These are phyloP conservation scores for Pipistrellus kuhlii DNA, from an alignment of 2,797 vertebrate species.

Conservation along the genomic window DNA sequence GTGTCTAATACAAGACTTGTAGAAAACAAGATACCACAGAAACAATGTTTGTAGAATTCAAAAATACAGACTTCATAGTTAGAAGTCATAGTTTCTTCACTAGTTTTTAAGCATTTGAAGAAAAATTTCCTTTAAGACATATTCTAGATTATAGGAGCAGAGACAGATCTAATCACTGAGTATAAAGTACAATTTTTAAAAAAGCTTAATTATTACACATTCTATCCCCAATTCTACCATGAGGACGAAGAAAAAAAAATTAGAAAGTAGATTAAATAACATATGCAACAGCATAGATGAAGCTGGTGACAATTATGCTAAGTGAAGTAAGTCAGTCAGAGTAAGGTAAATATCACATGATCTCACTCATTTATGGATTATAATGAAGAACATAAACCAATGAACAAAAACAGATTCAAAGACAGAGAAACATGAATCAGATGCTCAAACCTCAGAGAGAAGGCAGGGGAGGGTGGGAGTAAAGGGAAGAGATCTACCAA, in stretches of 20 bases:
- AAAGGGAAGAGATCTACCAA: too few species aligned
- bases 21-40: neutral
- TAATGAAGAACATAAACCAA: too few species aligned
- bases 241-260: constrained; percentile 11
- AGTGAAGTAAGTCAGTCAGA: too few species aligned
- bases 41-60: neutral
- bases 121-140: neutral
- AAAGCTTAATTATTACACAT: neutral
- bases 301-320: too few species aligned
- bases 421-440: too few species aligned
- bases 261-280: neutral
- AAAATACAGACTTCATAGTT: neutral
- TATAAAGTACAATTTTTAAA: neutral
- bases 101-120: neutral
- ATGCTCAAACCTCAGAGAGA: too few species aligned
- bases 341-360: too few species aligned
- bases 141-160: neutral
- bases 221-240: neutral
- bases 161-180: neutral
- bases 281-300: too few species aligned
- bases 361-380: too few species aligned
- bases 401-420: too few species aligned
- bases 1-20: neutral
- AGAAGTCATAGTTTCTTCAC: too few species aligned
- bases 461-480: too few species aligned